Base-by-base conservation (phyloP, 2,888 invertebrate genomes). In the Meliscaeva auricollis region DNA sequence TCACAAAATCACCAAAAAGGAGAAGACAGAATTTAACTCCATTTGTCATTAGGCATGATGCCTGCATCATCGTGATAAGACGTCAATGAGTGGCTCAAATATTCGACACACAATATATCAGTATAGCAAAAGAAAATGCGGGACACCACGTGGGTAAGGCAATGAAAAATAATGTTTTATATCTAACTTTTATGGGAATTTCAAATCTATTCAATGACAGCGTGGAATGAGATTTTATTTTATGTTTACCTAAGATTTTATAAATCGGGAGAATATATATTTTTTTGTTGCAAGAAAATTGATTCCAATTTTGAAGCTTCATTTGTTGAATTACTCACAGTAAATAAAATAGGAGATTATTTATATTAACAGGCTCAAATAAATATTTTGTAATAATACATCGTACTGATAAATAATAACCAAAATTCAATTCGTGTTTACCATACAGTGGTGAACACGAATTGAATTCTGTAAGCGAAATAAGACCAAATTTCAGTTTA, bases 41-140 rank as follows among this genome's bases (percentile, higher is more conserved):
- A 73, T 73, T 79, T 79, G 68, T 79, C 68, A 73, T 79, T 58
- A 66, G 50, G 58, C 8, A 9, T 60, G 79, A 79, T 73, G 79
- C 44, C 73, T 68, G 79, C 73, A 58, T 73, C 52, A 79, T 73
- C 60, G 52, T 46, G 79, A 79, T 79, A 73, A 79, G 73, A 68
- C 66, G 52, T 66, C 79, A 73, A 68, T 79, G 79, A 73, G 58
- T 73, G 48, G 48, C 79, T 68, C 41, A 79, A 79, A 73, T 79
- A 66, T 60, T 79, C 41, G 48, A 15, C 58, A 64, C 22, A 58
- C 58, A 72, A 72, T 64, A 64, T 70, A 56, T 70, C 70, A 72
- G 70, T 30, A 38, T 48, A 72, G 35, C 32, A 54, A 52, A 77
- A 52, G 60, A 60, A n/a, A n/a, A 46, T 26, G n/a, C n/a, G 50